Base-by-base conservation (phyloP, 1,140 invertebrate genomes). In the Diorhabda elongata region DNA sequence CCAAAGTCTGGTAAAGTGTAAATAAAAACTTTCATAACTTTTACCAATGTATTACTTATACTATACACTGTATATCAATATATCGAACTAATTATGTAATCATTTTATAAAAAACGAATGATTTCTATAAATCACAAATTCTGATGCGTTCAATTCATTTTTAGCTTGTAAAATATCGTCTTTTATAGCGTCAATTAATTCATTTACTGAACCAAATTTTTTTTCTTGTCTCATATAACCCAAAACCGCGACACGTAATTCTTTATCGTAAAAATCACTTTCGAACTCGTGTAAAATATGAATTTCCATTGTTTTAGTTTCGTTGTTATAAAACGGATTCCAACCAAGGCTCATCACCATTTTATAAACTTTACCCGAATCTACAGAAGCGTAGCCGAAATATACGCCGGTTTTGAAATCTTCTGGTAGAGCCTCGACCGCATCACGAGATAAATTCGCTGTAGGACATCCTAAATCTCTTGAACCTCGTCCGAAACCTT, bases 261-360 rank as follows among this genome's bases (percentile, higher is more conserved):
- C 79, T 63, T 88, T 85, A 3, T 91, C 95, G 83, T 98, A 98
- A 75, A 99, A 95, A 83, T 98, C 95, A 47, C 86, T 79, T n/a
- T 88, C 83, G 80, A 95, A 98, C 72, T 90, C 84, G 76, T 98
- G 89, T 64, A 98, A 82, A 45, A 98, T 89, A 79, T 99, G 95
- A 0, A 94, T 92, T 87, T 98, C 93, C 87, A 98, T 90, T 56
- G 96, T 95, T 82, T 96, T 96, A 78, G 95, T 90, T 72, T 90
- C 86, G 81, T 98, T 98, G 68, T 95, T 88, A 78, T 95, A 99
- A 82, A 90, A 98, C 0, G 96, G 96, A 86, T 98, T 98, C 93
- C 93, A 97, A 3, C 97, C 97, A 69, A 98, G 88, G 76, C 94
- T 97, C 82, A 95, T 90, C 0, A 98, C 96, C 95, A 97, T 98